Percentiles rank a stretch among this genome's conserved stretches.
These are phyloP conservation scores for Halocynthia roretzi DNA, from an alignment of 23 tunicate genomes.

Conservation along the genomic window DNA sequence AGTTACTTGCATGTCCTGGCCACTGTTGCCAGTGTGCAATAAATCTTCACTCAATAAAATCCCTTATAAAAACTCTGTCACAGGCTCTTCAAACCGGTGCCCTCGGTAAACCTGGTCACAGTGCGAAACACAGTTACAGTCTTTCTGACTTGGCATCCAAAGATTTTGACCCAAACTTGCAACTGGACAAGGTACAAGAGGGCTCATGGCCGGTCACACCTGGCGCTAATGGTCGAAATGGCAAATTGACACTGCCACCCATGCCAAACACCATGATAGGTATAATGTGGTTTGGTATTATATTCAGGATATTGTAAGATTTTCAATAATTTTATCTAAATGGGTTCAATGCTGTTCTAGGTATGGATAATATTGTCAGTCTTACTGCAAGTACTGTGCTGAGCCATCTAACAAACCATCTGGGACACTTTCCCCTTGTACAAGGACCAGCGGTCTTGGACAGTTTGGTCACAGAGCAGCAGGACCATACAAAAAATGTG, in stretches of 20 bases:
- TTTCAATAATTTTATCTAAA: background rate
- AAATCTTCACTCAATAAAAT: too few species aligned
- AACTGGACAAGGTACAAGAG: slow-evolving; percentile 61
- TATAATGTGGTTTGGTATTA: background rate
- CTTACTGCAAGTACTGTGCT: slow-evolving; percentile 73
- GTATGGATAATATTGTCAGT: slow-evolving; percentile 45
- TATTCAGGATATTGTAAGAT: background rate
- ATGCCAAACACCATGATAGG: slow-evolving; percentile 12
- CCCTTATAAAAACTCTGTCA: too few species aligned
- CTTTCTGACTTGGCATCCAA: slow-evolving; percentile 62
- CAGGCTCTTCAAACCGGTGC: slow-evolving; percentile 91
- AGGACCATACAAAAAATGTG: slow-evolving; percentile 32
- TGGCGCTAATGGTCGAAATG: slow-evolving; percentile 1
- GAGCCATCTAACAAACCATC: slow-evolving; percentile 72
- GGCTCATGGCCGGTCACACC: slow-evolving; percentile 4
- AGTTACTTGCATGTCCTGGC: too few species aligned
- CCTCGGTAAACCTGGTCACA: slow-evolving; percentile 83
- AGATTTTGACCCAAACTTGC: slow-evolving; percentile 70
- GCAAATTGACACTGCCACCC: slow-evolving; percentile 24
- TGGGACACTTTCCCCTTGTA: slow-evolving; percentile 86
- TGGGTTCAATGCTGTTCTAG: background rate
- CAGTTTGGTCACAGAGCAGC: slow-evolving; percentile 73
- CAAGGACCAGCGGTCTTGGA: slow-evolving; percentile 72
- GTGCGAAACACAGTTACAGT: slow-evolving; percentile 87
- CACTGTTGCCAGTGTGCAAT: too few species aligned